These are phyloP conservation scores for Apistogramma diplotaenia DNA, from an alignment of 2,113 vertebrate genomes.

Conservation along the genomic window DNA sequence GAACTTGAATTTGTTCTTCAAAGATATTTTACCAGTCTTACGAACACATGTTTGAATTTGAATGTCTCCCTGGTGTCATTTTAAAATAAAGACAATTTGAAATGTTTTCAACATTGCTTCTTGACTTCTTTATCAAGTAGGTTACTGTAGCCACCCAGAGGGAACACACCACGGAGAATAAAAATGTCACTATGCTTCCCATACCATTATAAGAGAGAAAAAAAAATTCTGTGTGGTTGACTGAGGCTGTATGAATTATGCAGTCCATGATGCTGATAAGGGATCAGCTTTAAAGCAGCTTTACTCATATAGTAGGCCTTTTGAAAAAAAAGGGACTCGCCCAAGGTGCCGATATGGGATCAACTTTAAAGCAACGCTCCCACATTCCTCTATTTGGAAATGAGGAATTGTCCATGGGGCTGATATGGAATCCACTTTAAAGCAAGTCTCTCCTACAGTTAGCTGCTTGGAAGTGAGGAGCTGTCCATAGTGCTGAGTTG, in stretches of 20 bases:
- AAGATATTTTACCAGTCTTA: neutral
- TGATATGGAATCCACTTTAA: slow-evolving; percentile 6
- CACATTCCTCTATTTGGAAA: neutral
- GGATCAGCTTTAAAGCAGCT: slow-evolving; percentile 24
- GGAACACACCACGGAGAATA: neutral
- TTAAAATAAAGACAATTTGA: slow-evolving; percentile 7
- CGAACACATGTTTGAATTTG: neutral
- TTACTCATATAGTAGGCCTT: neutral
- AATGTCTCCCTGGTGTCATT: neutral
- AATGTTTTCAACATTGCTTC: neutral
- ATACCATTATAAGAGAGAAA: neutral
- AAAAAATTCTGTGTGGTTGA: slow-evolving; percentile 23
- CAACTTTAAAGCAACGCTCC: slow-evolving; percentile 4
- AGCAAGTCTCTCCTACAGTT: neutral
- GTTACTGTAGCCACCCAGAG: neutral
- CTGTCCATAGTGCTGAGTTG: slow-evolving; percentile 6
- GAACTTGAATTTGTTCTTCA: neutral
- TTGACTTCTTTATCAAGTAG: neutral
- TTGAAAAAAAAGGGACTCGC: neutral
- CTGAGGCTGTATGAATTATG: neutral
- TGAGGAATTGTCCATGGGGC: slow-evolving; percentile 1
- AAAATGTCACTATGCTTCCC: neutral
- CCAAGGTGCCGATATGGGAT: slow-evolving; percentile 26
- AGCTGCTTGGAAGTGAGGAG: neutral
- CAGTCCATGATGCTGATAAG: slow-evolving; percentile 10